Base-by-base conservation (phyloP, 2,888 invertebrate species). In the Leucania comma region DNA sequence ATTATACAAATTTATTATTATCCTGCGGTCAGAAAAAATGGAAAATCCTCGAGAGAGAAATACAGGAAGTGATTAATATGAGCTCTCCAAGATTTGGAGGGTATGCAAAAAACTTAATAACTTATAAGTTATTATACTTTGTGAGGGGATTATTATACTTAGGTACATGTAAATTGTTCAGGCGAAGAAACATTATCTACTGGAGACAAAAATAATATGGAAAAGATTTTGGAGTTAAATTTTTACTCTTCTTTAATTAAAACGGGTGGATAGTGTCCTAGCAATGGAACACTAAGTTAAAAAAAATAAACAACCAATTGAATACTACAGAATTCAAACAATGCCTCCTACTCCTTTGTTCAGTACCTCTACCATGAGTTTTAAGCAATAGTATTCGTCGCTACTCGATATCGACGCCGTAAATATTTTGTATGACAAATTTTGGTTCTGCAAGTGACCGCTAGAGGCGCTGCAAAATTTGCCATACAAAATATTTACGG, bases 1-100 rank as follows among this genome's bases (percentile, higher is more conserved):
- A 95, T 95, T 92, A 93, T 90, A 87, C 87, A 92, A 93, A 94
- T 93, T 93, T 93, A 94, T 94, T 93, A 93, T 94, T 91, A 92
- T 92, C 89, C 90, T 79, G 92, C 89, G 92, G 92, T 92, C 90
- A 91, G 90, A 91, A 91, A 91, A 90, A 92, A 91, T 84, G 89
- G 87, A 88, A 75, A 84, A 78, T 68, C 86, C 87, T 82, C 87
- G 71, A 80, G 88, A 84, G 88, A 82, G 83, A 82, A 88, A 90
- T 85, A 90, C 87, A 91, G 90, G 89, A 90, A 90, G 90, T 90
- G 91, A 93, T 94, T 94, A 93, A 93, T 93, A 93, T 90, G 89
- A 89, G 86, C 84, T 81, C 80, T 86, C 87, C 87, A 85, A 89
- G 87, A 86, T 86, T 82, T 75, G 75, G 79, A 48, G 61, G 70